Percentiles rank a stretch among this genome's conserved stretches.
These are phyloP conservation scores for Cyanoderma ruficeps DNA, from an alignment of 2,113 vertebrate species.

Conservation along the genomic window DNA sequence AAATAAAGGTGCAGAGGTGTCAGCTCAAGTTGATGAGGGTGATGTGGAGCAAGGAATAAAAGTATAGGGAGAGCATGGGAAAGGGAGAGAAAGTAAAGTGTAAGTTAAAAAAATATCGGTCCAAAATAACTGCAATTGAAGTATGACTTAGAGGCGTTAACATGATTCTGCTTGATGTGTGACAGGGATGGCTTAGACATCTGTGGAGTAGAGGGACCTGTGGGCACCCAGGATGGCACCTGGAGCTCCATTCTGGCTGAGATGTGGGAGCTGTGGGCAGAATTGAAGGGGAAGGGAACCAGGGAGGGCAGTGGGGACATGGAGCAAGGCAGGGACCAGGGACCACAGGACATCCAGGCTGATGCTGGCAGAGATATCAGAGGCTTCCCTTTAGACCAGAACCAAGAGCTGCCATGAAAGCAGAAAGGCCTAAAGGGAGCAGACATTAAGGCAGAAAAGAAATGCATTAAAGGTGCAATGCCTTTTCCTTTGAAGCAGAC, in stretches of 20 bases:
- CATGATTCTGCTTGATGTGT: background rate
- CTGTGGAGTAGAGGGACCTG: background rate
- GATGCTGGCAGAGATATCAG: background rate
- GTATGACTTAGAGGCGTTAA: background rate
- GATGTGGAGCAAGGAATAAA: background rate
- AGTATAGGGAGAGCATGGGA: background rate
- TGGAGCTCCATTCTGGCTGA: background rate
- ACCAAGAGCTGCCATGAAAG: background rate
- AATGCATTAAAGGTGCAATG: slow-evolving; percentile 9
- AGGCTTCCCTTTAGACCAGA: background rate
- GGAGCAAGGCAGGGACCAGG: background rate
- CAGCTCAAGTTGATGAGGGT: background rate
- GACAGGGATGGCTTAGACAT: background rate
- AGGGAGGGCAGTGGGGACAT: background rate
- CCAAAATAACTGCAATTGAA: background rate
- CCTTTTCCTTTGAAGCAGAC: slow-evolving; percentile 20
- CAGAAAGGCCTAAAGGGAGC: background rate
- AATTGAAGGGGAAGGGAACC: background rate
- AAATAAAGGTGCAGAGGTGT: background rate
- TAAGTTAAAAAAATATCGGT: background rate
- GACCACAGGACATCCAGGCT: fast-evolving
- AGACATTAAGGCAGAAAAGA: background rate
- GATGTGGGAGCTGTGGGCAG: background rate
- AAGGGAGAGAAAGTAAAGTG: background rate
- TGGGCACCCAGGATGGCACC: background rate